These are phyloP conservation scores for Zoanthus gigantus DNA, from an alignment of 92 coral and sea anemone species.

Conservation along the genomic window DNA sequence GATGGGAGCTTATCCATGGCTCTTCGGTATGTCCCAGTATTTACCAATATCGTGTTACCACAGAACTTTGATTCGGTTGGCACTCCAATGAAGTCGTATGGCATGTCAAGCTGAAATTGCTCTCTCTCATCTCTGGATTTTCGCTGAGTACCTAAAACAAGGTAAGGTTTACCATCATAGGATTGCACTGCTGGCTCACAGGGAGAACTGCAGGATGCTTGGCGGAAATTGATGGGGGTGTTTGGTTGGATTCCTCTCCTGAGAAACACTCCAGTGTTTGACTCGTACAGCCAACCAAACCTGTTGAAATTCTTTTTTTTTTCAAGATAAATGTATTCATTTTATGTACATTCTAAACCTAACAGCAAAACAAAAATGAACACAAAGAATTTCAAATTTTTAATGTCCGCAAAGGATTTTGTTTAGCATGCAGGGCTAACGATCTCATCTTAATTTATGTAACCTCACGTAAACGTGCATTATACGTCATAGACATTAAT, in stretches of 20 bases:
- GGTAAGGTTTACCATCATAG: slow-evolving; percentile 50
- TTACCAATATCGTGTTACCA: slow-evolving; percentile 63
- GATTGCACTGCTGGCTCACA: slow-evolving; percentile 46
- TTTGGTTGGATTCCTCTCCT: slow-evolving; percentile 46
- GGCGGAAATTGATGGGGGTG: slow-evolving; percentile 54
- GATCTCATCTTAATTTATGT: too few relatives aligned
- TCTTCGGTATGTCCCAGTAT: slow-evolving; percentile 48
- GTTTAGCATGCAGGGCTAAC: too few relatives aligned
- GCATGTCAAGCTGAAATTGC: slow-evolving; percentile 57
- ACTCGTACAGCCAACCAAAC: slow-evolving; percentile 67
- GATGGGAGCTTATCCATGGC: slow-evolving; percentile 48
- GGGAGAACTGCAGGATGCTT: slow-evolving; percentile 58
- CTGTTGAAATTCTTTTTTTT: not conserved
- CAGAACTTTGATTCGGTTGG: slow-evolving; percentile 61
- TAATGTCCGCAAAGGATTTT: too few relatives aligned
- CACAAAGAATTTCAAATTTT: too few relatives aligned
- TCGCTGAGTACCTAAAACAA: slow-evolving; percentile 53
- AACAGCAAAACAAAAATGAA: not conserved
- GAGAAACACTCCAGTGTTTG: slow-evolving; percentile 60
- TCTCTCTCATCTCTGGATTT: slow-evolving; percentile 32
- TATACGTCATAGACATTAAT: too few relatives aligned
- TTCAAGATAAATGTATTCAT: not conserved
- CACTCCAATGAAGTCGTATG: slow-evolving; percentile 59
- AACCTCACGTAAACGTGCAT: too few relatives aligned
- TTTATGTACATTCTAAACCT: not conserved